Evolutionary conservation across 2,797 vertebrate species (phyloP).

Genomic region (Ctenopoma kingsleyae): DNA sequence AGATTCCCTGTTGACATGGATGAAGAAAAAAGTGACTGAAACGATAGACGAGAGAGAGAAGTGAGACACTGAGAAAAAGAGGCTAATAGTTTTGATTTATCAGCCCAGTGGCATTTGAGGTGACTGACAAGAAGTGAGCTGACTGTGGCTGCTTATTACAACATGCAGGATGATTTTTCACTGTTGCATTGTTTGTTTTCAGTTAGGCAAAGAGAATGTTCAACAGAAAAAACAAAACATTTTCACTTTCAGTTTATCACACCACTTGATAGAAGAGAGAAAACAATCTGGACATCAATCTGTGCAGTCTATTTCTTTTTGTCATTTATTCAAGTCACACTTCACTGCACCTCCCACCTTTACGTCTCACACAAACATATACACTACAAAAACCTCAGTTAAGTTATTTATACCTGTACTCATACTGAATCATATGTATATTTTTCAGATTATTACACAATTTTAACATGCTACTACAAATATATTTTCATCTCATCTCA

Average conservation of each 20-base stretch:
- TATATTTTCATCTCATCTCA: background rate
- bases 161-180: constrained; percentile 41
- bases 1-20: constrained; percentile 31
- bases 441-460: background rate
- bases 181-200: constrained; percentile 47
- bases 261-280: constrained; percentile 32
- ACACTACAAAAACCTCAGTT: background rate
- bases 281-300: constrained; percentile 48
- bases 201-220: constrained; percentile 59
- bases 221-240: constrained; percentile 46
- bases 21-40: constrained; percentile 19
- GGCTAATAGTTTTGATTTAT: constrained; percentile 65
- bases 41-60: constrained; percentile 41
- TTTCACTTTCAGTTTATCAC: constrained; percentile 46
- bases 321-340: constrained; percentile 42
- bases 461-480: background rate
- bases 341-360: background rate
- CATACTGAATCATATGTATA: background rate
- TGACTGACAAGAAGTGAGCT: constrained; percentile 50
- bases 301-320: constrained; percentile 41
- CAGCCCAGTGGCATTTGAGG: constrained; percentile 41
- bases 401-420: background rate
- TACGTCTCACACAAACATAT: constrained; percentile 4
- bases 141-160: constrained; percentile 40
- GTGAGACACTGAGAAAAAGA: constrained; percentile 15